These are phyloP conservation scores for Actinostola sp. DNA, from an alignment of 92 coral and sea anemone genomes.

Conservation along the genomic window DNA sequence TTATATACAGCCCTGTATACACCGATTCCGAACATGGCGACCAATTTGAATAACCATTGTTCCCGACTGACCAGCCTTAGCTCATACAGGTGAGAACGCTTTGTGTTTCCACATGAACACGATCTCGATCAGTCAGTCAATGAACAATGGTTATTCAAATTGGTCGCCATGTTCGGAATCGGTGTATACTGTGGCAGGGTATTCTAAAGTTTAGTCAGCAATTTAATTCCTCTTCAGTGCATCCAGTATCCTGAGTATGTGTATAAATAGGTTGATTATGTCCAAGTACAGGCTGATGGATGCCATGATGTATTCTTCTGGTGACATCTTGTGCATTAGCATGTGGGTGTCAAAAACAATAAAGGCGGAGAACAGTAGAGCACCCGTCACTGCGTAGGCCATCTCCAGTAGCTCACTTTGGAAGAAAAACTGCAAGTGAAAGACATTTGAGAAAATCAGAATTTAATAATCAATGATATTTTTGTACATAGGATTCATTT, in stretches of 20 bases:
- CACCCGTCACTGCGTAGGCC: slow-evolving; percentile 94
- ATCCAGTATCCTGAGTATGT: slow-evolving; percentile 90
- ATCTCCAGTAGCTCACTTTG: slow-evolving; percentile 95
- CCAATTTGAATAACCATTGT: no score
- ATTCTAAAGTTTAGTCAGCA: neutral
- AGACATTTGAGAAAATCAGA: neutral
- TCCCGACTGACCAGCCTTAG: no score
- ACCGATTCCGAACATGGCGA: no score
- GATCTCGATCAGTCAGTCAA: no score
- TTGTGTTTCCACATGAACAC: no score
- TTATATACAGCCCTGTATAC: no score
- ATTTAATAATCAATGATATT: neutral
- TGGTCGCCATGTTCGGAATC: neutral
- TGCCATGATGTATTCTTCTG: slow-evolving; percentile 97
- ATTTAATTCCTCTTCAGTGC: slow-evolving; percentile 84
- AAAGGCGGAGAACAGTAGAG: slow-evolving; percentile 93
- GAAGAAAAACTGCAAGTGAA: slow-evolving; percentile 76
- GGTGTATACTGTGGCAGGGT: no score
- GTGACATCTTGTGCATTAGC: slow-evolving; percentile 98
- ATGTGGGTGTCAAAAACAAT: slow-evolving; percentile 97
- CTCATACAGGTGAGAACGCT: no score
- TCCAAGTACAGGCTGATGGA: slow-evolving; percentile 97
- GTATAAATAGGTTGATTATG: slow-evolving; percentile 89
- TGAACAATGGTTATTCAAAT: no score
- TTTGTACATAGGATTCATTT: no score